Percentiles rank a stretch among this genome's conserved stretches.
Conservation (phyloP, 2,113 vertebrate genomes). For the Coptodon bakossiorum region DNA sequence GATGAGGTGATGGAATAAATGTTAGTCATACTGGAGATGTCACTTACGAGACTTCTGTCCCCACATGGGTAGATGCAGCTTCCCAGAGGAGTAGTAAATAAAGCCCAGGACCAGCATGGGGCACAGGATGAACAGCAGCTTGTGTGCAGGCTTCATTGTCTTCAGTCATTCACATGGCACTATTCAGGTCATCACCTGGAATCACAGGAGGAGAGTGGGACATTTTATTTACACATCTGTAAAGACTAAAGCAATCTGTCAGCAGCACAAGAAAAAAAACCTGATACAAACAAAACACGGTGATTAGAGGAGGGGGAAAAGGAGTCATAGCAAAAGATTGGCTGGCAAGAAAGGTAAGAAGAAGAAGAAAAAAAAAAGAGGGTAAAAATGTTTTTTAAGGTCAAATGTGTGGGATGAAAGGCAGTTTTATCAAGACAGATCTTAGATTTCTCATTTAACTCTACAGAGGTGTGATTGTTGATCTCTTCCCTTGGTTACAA, state of each 20-base stretch:
- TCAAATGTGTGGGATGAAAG: background rate
- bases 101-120: constrained; percentile 93
- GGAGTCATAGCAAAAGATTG: background rate
- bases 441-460: background rate
- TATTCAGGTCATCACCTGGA: constrained; percentile 79
- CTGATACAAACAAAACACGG: background rate
- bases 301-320: background rate
- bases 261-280: background rate
- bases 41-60: constrained; percentile 92
- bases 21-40: background rate
- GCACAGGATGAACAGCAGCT: constrained; percentile 92
- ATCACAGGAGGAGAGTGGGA: background rate
- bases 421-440: background rate
- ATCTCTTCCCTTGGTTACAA: background rate
- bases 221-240: background rate
- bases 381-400: background rate
- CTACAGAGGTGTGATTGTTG: background rate
- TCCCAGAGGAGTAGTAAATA: constrained; percentile 93
- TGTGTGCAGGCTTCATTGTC: constrained; percentile 88
- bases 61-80: constrained; percentile 88
- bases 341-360: background rate
- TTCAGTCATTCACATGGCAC: constrained; percentile 88
- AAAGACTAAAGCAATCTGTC: background rate
- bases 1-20: background rate
- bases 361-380: background rate